These are phyloP conservation scores for Syngnathoides biaculeatus DNA, from an alignment of 2,113 vertebrate genomes.

Conservation along the genomic window DNA sequence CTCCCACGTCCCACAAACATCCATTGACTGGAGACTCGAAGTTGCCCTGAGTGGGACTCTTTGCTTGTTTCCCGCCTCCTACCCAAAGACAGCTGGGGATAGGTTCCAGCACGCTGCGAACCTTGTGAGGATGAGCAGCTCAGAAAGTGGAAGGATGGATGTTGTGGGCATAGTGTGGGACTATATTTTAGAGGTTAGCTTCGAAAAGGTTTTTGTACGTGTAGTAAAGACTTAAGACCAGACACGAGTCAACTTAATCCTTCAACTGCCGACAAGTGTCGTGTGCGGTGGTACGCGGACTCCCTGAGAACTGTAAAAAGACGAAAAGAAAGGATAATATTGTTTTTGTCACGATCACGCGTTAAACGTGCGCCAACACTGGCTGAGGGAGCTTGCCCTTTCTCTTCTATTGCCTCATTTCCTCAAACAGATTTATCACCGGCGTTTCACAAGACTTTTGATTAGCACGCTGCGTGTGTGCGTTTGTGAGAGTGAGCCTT, in stretches of 20 bases:
- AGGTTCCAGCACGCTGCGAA: too few relatives aligned
- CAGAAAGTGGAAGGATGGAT: too few relatives aligned
- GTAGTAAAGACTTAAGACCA: too few relatives aligned
- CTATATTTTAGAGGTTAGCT: background rate
- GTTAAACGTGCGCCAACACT: constrained; percentile 6
- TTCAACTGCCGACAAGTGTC: constrained; percentile 2
- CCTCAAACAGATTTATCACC: constrained; percentile 41
- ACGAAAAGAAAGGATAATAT: constrained; percentile 11
- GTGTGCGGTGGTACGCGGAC: constrained; percentile 2
- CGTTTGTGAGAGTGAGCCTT: constrained; percentile 17
- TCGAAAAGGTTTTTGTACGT: background rate
- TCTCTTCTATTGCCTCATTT: constrained; percentile 22
- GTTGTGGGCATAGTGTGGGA: too few relatives aligned
- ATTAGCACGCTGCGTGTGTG: constrained; percentile 8
- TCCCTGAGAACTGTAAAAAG: constrained; percentile 8
- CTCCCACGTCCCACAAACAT: too few relatives aligned
- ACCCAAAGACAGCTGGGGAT: too few relatives aligned
- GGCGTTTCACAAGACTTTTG: constrained; percentile 34
- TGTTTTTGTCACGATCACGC: constrained; percentile 20
- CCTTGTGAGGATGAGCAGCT: too few relatives aligned
- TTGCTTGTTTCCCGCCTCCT: too few relatives aligned
- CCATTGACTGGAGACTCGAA: too few relatives aligned
- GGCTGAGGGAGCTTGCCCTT: constrained; percentile 6
- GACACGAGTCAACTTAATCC: background rate
- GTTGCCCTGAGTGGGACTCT: too few relatives aligned